Evolutionary conservation across 2,888 invertebrate species (phyloP).

Genomic region (Papilio demoleus): DNA sequence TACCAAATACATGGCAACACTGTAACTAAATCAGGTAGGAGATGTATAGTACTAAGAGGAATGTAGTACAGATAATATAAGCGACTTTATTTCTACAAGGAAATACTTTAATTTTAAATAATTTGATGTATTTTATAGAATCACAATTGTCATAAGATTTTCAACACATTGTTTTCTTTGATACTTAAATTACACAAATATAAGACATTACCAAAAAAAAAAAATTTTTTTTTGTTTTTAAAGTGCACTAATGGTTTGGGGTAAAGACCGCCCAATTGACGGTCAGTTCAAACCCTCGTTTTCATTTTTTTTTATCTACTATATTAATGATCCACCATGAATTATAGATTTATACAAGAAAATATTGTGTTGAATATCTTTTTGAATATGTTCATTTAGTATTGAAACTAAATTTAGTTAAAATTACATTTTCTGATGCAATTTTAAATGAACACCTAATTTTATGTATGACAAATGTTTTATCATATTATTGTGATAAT

Average conservation of each 20-base stretch:
- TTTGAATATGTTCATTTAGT: slow-evolving; percentile 17
- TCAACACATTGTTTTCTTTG: not conserved
- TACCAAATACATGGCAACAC: not conserved
- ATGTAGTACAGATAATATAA: slow-evolving; percentile 22
- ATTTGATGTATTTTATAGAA: not conserved
- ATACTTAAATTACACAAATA: not conserved
- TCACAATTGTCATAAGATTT: not conserved
- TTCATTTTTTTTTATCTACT: too few species aligned
- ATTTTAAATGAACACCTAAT: slow-evolving; percentile 25
- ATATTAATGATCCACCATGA: too few species aligned
- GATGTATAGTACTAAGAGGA: not conserved
- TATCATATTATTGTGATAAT: slow-evolving; percentile 54
- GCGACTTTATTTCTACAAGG: slow-evolving; percentile 16
- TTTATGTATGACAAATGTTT: slow-evolving; percentile 40
- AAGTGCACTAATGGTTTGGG: too few species aligned
- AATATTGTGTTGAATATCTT: slow-evolving; percentile 14
- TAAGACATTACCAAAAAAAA: not conserved
- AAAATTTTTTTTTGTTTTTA: too few species aligned
- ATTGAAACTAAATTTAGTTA: slow-evolving; percentile 32
- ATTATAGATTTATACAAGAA: too few species aligned
- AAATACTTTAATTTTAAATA: slow-evolving; percentile 10
- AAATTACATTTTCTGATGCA: slow-evolving; percentile 25
- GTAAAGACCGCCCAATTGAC: too few species aligned
- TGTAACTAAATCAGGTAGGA: not conserved
- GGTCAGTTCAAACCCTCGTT: too few species aligned